Evolutionary conservation across 2,797 vertebrate genomes (phyloP).

Genomic region (Picus viridis): DNA sequence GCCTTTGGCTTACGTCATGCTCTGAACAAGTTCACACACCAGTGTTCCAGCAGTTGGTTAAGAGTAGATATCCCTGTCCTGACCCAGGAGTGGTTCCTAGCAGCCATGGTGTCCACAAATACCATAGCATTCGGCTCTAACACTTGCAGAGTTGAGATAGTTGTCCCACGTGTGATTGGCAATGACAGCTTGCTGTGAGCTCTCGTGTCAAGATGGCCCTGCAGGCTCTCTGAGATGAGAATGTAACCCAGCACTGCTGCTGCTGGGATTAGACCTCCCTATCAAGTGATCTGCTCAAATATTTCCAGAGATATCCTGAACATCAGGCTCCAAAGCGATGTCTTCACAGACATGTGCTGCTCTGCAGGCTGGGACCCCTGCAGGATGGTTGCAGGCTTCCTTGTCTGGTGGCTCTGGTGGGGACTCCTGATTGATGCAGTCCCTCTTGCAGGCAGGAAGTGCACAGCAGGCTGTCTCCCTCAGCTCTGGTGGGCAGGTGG

Average conservation of each 20-base stretch:
- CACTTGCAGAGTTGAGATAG: neutral
- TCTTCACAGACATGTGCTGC: neutral
- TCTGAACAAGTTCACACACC: neutral
- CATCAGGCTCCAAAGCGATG: neutral
- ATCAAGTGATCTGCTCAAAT: neutral
- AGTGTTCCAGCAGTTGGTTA: neutral
- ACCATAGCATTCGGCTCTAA: neutral
- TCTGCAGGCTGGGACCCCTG: neutral
- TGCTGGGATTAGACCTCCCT: neutral
- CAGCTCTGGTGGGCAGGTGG: neutral
- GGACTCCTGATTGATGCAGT: neutral
- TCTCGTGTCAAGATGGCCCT: neutral
- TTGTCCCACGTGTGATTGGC: neutral
- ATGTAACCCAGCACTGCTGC: slow-evolving; percentile 5
- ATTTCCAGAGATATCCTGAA: neutral
- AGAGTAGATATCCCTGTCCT: neutral
- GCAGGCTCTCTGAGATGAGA: neutral
- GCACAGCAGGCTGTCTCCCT: neutral
- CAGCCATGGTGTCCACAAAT: neutral
- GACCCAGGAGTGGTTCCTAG: neutral
- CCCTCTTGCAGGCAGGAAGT: neutral
- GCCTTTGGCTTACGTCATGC: neutral
- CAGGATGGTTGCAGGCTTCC: neutral
- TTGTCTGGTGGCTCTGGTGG: neutral
- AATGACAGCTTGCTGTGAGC: neutral